A percentile compares a stretch with the other conserved stretches of the same genome.
These are phyloP conservation scores for Elmis aenea DNA, from an alignment of 2,888 invertebrate genomes.

Conservation along the genomic window DNA sequence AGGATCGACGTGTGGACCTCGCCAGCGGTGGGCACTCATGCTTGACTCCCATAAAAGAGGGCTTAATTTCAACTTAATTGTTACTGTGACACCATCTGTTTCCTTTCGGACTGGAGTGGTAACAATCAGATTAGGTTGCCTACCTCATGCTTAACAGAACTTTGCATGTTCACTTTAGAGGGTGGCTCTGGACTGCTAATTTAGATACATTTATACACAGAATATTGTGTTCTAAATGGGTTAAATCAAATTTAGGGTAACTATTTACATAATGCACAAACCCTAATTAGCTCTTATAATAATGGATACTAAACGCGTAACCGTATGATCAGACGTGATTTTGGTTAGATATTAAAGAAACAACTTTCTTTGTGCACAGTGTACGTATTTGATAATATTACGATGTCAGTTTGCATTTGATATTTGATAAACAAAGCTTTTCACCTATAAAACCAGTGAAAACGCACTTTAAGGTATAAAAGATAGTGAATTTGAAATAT, in stretches of 20 bases:
- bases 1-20: constrained; percentile 14
- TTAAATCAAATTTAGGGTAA: constrained; percentile 5
- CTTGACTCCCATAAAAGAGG: constrained; percentile 45
- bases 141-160: constrained; percentile 20
- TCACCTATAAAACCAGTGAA: too few relatives aligned
- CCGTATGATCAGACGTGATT: too few relatives aligned
- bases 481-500: too few relatives aligned
- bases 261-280: too few relatives aligned
- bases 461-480: too few relatives aligned
- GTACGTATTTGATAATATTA: too few relatives aligned
- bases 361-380: too few relatives aligned
- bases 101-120: constrained; percentile 39
- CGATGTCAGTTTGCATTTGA: too few relatives aligned
- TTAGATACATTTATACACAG: neutral
- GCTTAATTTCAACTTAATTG: constrained; percentile 49
- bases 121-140: constrained; percentile 30
- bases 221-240: neutral
- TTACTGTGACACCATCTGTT: constrained; percentile 49
- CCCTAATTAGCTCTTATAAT: too few relatives aligned
- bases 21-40: constrained; percentile 39
- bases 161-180: constrained; percentile 13
- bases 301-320: too few relatives aligned
- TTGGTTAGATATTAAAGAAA: too few relatives aligned
- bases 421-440: too few relatives aligned
- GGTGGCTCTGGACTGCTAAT: constrained; percentile 1